Percentiles rank a stretch among this genome's conserved stretches.
Conservation (phyloP, 1,140 invertebrate genomes). For the Drosophila subpulchrella region DNA sequence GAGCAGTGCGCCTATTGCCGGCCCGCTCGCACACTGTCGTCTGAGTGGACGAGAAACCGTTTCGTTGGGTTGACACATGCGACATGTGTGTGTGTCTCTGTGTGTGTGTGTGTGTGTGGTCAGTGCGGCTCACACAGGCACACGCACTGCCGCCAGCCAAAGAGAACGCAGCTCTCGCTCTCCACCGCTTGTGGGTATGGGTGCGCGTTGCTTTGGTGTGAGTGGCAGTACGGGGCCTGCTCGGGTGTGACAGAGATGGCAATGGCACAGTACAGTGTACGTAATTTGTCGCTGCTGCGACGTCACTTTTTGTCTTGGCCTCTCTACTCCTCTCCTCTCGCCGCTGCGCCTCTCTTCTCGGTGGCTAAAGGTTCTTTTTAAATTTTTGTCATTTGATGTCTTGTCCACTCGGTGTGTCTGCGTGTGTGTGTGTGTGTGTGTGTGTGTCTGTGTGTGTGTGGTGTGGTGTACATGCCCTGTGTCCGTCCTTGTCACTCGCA, state of each 20-base stretch:
- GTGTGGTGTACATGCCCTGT: conserved; percentile 21
- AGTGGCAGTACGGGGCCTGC: conserved; percentile 32
- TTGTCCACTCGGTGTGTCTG: conserved; percentile 45
- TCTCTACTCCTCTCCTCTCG: conserved; percentile 30
- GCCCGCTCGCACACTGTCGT: conserved; percentile 68
- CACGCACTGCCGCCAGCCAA: conserved; percentile 67
- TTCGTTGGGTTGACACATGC: conserved; percentile 74
- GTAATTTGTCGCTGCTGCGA: conserved; percentile 59
- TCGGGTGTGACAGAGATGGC: conserved; percentile 73
- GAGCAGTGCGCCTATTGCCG: conserved; percentile 45
- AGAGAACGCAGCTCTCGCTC: conserved; percentile 40
- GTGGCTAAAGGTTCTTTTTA: conserved; percentile 47
- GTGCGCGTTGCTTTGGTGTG: conserved; percentile 13
- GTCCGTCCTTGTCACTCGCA: conserved; percentile 64
- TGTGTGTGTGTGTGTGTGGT: conserved; percentile 1
- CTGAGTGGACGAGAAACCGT: conserved; percentile 70
- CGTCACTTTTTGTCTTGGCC: conserved; percentile 37
- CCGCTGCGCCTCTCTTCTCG: not conserved
- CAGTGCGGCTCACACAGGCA: conserved; percentile 13
- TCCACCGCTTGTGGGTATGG: conserved; percentile 29
- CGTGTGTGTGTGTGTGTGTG: not conserved
- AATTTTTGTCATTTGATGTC: conserved; percentile 82
- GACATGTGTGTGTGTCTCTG: conserved; percentile 32
- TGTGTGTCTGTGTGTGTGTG: not conserved
- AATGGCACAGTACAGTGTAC: conserved; percentile 43